These are phyloP conservation scores for Tachysurus vachellii DNA, from an alignment of 2,113 vertebrate species.

Conservation along the genomic window DNA sequence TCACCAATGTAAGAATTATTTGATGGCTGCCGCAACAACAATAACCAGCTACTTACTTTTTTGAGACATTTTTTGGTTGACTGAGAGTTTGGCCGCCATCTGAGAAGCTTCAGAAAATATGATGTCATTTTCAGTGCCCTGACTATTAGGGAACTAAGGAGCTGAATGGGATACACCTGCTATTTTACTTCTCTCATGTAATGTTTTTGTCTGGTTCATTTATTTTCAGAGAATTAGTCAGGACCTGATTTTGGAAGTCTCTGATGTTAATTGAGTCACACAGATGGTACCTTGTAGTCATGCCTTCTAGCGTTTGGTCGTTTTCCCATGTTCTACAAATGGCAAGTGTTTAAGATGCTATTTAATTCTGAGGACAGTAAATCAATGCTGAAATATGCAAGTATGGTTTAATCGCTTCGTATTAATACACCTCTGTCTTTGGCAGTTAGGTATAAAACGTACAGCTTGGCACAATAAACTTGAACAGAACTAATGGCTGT, in stretches of 20 bases:
- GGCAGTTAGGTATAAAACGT: neutral
- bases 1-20: too few species aligned
- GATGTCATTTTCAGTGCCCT: too few species aligned
- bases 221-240: constrained; percentile 45
- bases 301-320: constrained; percentile 61
- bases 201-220: constrained; percentile 8
- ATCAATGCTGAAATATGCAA: constrained; percentile 14
- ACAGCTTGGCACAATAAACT: neutral
- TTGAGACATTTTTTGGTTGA: too few species aligned
- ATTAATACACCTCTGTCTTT: neutral
- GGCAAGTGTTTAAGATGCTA: constrained; percentile 52
- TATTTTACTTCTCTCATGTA: neutral
- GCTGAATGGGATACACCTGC: too few species aligned
- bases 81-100: too few species aligned
- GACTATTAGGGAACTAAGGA: too few species aligned
- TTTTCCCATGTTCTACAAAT: constrained; percentile 62
- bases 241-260: constrained; percentile 6
- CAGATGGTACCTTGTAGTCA: constrained; percentile 39
- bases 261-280: constrained; percentile 32
- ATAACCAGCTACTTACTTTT: too few species aligned
- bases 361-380: constrained; percentile 16
- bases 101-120: too few species aligned
- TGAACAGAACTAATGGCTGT: neutral
- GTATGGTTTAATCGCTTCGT: neutral
- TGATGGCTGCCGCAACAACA: too few species aligned